phyloP scores from a whole-genome alignment of 2,113 vertebrate genomes.

The Nothoprocta pentlandii region DNA sequence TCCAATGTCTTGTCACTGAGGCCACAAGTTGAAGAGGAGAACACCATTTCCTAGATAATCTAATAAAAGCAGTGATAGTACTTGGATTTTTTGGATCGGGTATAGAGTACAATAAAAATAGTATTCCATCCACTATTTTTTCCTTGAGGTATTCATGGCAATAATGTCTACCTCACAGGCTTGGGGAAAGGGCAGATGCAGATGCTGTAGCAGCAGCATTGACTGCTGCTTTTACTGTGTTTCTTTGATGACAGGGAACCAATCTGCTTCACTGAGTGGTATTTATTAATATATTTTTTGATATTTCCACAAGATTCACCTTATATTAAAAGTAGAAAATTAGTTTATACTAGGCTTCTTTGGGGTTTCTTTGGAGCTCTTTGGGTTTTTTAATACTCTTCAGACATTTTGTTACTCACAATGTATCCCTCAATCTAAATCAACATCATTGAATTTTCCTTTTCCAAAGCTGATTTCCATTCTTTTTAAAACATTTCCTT shows the following conservation, averaged over 20 bases:
- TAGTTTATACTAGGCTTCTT: neutral
- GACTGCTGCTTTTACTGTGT: neutral
- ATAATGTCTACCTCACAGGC: neutral
- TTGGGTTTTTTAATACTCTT: neutral
- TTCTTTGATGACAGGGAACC: neutral
- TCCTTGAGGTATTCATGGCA: neutral
- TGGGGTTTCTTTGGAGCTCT: neutral
- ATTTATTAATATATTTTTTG: neutral
- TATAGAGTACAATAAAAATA: neutral
- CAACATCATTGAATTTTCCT: slow-evolving; percentile 1
- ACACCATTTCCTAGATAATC: neutral
- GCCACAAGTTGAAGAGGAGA: rapidly evolving
- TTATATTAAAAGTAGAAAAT: neutral
- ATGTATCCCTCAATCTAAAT: neutral
- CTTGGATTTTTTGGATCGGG: neutral
- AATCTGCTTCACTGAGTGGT: rapidly evolving
- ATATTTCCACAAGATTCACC: neutral
- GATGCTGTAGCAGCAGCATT: neutral
- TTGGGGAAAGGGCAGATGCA: neutral
- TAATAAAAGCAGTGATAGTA: neutral
- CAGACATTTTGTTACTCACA: neutral
- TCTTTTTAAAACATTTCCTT: slow-evolving; percentile 12
- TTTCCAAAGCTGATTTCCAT: slow-evolving; percentile 26
- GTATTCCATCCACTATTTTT: neutral
- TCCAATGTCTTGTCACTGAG: neutral